Evolutionary conservation across 2,888 invertebrate genomes (phyloP).

Genomic region (Teleogryllus oceanicus): DNA sequence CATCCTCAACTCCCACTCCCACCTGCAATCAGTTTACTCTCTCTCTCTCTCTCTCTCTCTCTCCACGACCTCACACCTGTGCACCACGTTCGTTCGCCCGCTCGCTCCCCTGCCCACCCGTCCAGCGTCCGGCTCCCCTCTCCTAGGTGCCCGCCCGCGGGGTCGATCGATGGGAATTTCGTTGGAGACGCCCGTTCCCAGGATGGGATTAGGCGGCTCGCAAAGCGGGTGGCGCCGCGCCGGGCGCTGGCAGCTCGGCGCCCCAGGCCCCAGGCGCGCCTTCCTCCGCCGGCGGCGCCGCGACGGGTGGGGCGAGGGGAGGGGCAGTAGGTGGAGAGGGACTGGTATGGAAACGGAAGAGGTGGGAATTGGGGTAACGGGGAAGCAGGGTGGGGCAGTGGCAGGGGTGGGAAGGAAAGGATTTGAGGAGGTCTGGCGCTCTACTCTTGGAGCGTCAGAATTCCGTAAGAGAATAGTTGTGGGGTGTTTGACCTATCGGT

Average conservation of each 20-base stretch:
- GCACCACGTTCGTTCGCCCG: too few relatives aligned
- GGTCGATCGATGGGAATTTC: not conserved
- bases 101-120: too few relatives aligned
- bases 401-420: not conserved
- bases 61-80: too few relatives aligned
- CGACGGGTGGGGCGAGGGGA: not conserved
- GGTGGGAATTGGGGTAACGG: not conserved
- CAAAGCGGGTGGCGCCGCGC: not conserved
- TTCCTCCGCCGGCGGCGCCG: too few relatives aligned
- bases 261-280: too few relatives aligned
- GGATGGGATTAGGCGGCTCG: constrained; percentile 12
- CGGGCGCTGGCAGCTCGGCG: not conserved
- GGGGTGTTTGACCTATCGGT: too few relatives aligned
- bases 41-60: not conserved
- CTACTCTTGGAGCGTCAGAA: not conserved
- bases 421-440: not conserved
- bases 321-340: not conserved
- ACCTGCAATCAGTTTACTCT: not conserved
- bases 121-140: too few relatives aligned
- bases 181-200: constrained; percentile 1
- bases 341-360: not conserved
- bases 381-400: not conserved
- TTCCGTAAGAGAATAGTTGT: too few relatives aligned
- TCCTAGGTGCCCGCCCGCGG: not conserved
- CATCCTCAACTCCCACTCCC: too few relatives aligned